A percentile compares a stretch with the other conserved stretches of the same genome.
phyloP scores from a whole-genome alignment of 2,888 invertebrate species.

The Scelioninae gen. 1 region DNA sequence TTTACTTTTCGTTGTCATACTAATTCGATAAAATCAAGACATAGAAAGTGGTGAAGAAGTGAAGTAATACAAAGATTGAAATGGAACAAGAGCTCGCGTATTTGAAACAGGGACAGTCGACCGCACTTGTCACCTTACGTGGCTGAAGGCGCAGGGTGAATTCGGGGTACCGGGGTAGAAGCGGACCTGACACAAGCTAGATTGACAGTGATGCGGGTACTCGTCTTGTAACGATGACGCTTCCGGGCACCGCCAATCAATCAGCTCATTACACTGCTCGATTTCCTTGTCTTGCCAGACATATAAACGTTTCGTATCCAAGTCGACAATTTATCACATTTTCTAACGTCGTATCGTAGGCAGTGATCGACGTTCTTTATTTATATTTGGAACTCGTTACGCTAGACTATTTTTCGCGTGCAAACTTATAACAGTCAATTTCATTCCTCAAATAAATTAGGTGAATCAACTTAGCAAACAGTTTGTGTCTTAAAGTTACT shows the following conservation, averaged over 20 bases:
- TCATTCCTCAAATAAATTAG: neutral
- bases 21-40: too few species aligned
- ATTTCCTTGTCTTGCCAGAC: constrained; percentile 68
- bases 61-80: constrained; percentile 37
- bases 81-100: constrained; percentile 43
- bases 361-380: constrained; percentile 40
- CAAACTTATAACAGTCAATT: constrained; percentile 4
- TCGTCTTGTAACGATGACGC: constrained; percentile 79
- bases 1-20: too few species aligned
- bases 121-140: constrained; percentile 60
- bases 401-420: neutral
- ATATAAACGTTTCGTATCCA: constrained; percentile 41
- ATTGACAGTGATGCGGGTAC: constrained; percentile 76
- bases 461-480: too few species aligned
- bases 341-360: constrained; percentile 39
- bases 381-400: constrained; percentile 49
- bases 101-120: constrained; percentile 50
- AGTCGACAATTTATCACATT: constrained; percentile 66
- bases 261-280: constrained; percentile 81
- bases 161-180: too few species aligned
- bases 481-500: too few species aligned
- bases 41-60: too few species aligned
- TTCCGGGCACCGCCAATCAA: constrained; percentile 79
- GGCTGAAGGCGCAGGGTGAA: constrained; percentile 60
- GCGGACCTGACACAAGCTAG: constrained; percentile 60